A percentile compares a stretch with the other conserved stretches of the same genome.
These are phyloP conservation scores for Drosophila borealis DNA, from an alignment of 2,888 invertebrate species.

Conservation along the genomic window DNA sequence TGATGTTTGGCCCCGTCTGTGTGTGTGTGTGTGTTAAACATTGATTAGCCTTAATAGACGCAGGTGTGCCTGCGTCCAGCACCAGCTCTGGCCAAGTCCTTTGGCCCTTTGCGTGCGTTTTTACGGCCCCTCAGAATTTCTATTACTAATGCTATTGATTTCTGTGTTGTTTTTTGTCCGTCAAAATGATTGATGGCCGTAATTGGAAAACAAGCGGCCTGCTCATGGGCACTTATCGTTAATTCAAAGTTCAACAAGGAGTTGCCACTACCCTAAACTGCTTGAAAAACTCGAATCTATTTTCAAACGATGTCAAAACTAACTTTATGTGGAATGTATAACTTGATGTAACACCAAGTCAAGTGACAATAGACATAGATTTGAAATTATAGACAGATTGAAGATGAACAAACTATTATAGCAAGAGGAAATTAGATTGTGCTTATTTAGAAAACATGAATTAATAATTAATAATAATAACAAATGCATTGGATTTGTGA, in stretches of 20 bases:
- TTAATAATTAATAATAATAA: too few species aligned
- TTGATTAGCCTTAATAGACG: conserved; percentile 64
- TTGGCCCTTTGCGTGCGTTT: conserved; percentile 29
- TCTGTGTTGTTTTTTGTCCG: conserved; percentile 24
- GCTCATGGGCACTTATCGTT: background rate
- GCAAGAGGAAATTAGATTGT: too few species aligned
- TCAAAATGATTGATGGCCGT: conserved; percentile 63
- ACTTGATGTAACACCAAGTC: too few species aligned
- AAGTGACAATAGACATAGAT: background rate
- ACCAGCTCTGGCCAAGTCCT: conserved; percentile 24
- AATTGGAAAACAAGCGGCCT: conserved; percentile 52
- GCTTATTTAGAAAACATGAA: too few species aligned
- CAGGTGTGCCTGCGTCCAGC: conserved; percentile 41
- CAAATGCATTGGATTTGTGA: too few species aligned
- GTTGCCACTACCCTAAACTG: background rate
- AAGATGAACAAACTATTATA: background rate
- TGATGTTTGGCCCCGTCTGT: conserved; percentile 48
- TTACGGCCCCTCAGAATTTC: conserved; percentile 1
- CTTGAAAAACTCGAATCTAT: background rate
- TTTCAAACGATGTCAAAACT: conserved; percentile 9
- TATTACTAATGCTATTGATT: conserved; percentile 43
- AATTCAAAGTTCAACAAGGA: conserved; percentile 35
- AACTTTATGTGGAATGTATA: too few species aligned
- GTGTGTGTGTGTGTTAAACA: conserved; percentile 52
- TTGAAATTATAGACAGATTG: background rate